Percentiles rank a stretch among this genome's conserved stretches.
These are phyloP conservation scores for Ammospiza nelsoni DNA, from an alignment of 2,113 vertebrate species.

Conservation along the genomic window DNA sequence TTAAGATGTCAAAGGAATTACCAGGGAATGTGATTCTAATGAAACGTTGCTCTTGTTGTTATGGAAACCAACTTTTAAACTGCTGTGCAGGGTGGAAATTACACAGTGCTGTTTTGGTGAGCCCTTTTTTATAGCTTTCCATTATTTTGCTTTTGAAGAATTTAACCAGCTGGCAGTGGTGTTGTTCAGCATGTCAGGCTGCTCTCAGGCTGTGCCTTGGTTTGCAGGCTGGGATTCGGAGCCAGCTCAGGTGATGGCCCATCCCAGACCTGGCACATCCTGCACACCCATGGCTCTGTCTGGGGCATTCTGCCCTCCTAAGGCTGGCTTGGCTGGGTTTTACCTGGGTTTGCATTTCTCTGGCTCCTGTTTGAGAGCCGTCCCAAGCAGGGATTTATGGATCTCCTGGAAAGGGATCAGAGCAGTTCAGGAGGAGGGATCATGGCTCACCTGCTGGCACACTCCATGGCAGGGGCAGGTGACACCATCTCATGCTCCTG, in stretches of 20 bases:
- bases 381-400: not conserved
- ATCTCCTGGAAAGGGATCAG: not conserved
- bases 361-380: not conserved
- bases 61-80: constrained; percentile 62
- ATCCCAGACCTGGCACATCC: not conserved
- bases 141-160: constrained; percentile 34
- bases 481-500: rapidly evolving
- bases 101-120: not conserved
- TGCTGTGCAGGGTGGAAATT: constrained; percentile 41
- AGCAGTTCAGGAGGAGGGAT: not conserved
- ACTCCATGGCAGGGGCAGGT: not conserved
- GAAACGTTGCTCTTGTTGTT: constrained; percentile 64
- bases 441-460: rapidly evolving
- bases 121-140: not conserved
- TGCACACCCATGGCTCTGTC: not conserved
- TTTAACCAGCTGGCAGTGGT: not conserved
- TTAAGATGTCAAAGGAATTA: constrained; percentile 52
- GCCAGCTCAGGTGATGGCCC: not conserved
- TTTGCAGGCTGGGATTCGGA: not conserved
- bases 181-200: not conserved
- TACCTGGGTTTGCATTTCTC: not conserved
- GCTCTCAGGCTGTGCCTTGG: not conserved
- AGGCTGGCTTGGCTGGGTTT: not conserved
- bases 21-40: constrained; percentile 32
- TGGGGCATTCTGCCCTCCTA: not conserved